These are phyloP conservation scores for Tenthredo distinguenda DNA, from an alignment of 2,888 invertebrate genomes.

Conservation along the genomic window DNA sequence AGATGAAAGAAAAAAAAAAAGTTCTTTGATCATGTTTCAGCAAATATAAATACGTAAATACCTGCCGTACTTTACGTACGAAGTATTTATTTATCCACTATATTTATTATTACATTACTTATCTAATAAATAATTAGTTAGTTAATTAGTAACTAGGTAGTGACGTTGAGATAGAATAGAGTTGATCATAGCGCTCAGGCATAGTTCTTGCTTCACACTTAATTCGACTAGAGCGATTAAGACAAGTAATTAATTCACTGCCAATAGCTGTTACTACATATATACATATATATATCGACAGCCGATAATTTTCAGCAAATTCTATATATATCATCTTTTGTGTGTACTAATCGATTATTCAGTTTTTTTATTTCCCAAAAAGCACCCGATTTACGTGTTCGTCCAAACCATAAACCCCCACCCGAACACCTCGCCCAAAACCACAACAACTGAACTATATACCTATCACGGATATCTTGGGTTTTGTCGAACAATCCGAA, in stretches of 20 bases:
- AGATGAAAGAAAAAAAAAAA: background rate
- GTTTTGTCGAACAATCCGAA: background rate
- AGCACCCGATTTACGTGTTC: slow-evolving; percentile 8
- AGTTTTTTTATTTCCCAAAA: slow-evolving; percentile 3
- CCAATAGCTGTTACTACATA: slow-evolving; percentile 3
- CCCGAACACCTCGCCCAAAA: background rate
- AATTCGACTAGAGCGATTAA: slow-evolving; percentile 15
- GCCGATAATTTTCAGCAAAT: slow-evolving; percentile 44
- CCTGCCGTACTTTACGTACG: background rate
- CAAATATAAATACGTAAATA: slow-evolving; percentile 9
- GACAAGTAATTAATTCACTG: slow-evolving; percentile 17
- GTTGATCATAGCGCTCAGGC: slow-evolving; percentile 46
- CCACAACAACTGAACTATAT: background rate
- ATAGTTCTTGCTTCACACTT: slow-evolving; percentile 17
- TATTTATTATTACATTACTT: background rate
- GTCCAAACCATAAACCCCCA: background rate
- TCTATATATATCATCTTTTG: slow-evolving; percentile 12
- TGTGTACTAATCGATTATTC: slow-evolving; percentile 19
- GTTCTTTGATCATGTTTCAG: slow-evolving; percentile 23
- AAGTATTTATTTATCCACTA: background rate
- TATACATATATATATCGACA: slow-evolving; percentile 17
- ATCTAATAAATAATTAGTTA: slow-evolving; percentile 41
- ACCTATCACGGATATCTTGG: background rate
- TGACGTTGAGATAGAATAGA: slow-evolving; percentile 44
- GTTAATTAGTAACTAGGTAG: slow-evolving; percentile 38